These are phyloP conservation scores for Drosophila serrata DNA, from an alignment of 1,140 invertebrate species.

Conservation along the genomic window DNA sequence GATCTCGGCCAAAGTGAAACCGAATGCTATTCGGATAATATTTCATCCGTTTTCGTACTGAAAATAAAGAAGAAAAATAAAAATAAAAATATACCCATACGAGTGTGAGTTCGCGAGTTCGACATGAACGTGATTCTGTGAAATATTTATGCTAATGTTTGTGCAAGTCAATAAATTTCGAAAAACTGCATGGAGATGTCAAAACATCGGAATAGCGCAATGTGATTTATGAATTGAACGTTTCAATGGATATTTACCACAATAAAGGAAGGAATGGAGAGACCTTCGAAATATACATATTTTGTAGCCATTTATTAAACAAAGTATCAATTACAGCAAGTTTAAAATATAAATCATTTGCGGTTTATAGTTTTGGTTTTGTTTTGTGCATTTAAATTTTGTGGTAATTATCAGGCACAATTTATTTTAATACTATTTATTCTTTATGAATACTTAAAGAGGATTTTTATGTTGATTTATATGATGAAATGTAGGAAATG, in stretches of 20 bases:
- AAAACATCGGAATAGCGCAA: slow-evolving; percentile 9
- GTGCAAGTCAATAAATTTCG: slow-evolving; percentile 34
- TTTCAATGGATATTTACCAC: slow-evolving; percentile 9
- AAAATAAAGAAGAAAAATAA: not conserved
- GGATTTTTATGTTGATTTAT: not conserved
- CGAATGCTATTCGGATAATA: slow-evolving; percentile 37
- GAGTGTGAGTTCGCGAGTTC: slow-evolving; percentile 26
- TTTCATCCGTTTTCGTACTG: slow-evolving; percentile 36
- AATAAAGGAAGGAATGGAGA: not conserved
- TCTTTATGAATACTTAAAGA: not conserved
- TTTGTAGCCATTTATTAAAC: not conserved
- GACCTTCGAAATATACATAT: not conserved
- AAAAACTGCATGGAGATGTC: slow-evolving; percentile 14
- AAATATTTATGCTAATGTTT: slow-evolving; percentile 25
- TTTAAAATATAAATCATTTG: not conserved
- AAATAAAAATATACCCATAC: not conserved
- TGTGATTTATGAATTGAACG: slow-evolving; percentile 26
- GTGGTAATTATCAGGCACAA: not conserved
- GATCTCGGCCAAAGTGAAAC: slow-evolving; percentile 12
- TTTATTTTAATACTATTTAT: not conserved
- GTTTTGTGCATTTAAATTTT: not conserved
- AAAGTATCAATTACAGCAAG: not conserved
- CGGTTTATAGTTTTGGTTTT: not conserved
- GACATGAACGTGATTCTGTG: slow-evolving; percentile 28
- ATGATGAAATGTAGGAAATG: not conserved